A percentile compares a stretch with the other conserved stretches of the same genome.
These are phyloP conservation scores for Aphodius sticticus DNA, from an alignment of 2,888 invertebrate genomes.

Conservation along the genomic window DNA sequence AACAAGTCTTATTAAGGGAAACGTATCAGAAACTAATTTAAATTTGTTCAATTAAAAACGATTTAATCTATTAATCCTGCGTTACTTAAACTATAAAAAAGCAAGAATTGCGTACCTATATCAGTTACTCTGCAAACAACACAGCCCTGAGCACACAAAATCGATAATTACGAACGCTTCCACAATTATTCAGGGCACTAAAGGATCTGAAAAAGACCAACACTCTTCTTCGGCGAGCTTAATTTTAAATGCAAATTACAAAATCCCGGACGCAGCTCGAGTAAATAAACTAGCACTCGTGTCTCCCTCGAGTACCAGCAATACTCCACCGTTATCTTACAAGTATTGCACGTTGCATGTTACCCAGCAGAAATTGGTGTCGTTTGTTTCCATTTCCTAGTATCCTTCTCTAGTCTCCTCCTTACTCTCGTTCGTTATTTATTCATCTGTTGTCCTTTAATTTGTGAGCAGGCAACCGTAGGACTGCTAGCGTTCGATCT, in stretches of 20 bases:
- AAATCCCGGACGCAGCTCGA: not conserved
- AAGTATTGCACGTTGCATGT: conserved; percentile 6
- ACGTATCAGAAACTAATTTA: too few relatives aligned
- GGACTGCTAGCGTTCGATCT: conserved; percentile 97
- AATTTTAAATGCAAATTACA: conserved; percentile 4
- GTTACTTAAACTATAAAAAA: too few relatives aligned
- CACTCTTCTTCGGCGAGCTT: not conserved
- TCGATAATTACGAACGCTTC: not conserved
- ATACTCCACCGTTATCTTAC: not conserved
- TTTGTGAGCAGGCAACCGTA: conserved; percentile 85
- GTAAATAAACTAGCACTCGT: not conserved
- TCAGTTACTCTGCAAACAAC: not conserved
- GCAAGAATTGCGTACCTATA: too few relatives aligned
- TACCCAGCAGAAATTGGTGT: conserved; percentile 1
- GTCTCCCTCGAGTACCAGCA: not conserved
- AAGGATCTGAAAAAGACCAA: not conserved
- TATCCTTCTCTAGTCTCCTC: not conserved
- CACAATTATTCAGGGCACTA: not conserved
- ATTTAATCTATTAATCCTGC: too few relatives aligned
- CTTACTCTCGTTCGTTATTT: conserved; percentile 16
- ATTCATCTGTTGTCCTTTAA: conserved; percentile 11
- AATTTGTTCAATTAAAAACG: too few relatives aligned
- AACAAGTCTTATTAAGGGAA: too few relatives aligned
- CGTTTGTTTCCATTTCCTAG: conserved; percentile 6
- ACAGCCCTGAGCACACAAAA: not conserved